Conservation (phyloP, 2,888 invertebrate genomes). For the Cataglyphis albicans region DNA sequence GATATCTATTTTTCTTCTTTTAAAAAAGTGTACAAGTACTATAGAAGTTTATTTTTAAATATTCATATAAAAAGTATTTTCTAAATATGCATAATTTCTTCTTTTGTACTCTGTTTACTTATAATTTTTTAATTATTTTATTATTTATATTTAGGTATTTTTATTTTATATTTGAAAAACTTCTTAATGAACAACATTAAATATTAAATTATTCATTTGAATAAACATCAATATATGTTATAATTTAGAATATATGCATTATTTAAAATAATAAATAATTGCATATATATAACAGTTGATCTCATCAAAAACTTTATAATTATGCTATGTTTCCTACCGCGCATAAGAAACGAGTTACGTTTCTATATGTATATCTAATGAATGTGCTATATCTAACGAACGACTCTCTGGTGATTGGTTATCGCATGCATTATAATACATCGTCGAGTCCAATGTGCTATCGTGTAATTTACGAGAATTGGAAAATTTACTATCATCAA, state of each 20-base stretch:
- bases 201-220: not conserved
- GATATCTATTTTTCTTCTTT: not conserved
- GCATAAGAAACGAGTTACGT: slow-evolving; percentile 10
- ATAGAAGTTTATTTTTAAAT: not conserved
- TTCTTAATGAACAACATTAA: not conserved
- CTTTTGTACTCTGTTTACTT: not conserved
- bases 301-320: not conserved
- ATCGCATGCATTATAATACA: slow-evolving; percentile 43
- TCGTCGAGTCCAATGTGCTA: slow-evolving; percentile 24
- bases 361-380: not conserved
- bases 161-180: not conserved
- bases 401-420: slow-evolving; percentile 23
- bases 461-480: slow-evolving; percentile 72
- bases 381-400: slow-evolving; percentile 14
- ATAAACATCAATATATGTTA: not conserved
- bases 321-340: not conserved
- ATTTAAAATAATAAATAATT: not conserved
- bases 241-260: not conserved
- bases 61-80: not conserved
- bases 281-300: not conserved
- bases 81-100: not conserved
- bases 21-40: not conserved
- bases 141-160: not conserved
- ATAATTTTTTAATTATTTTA: not conserved
- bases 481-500: slow-evolving; percentile 60